These are phyloP conservation scores for Trinorchestia longiramus DNA, from an alignment of 1,140 invertebrate genomes.

Conservation along the genomic window DNA sequence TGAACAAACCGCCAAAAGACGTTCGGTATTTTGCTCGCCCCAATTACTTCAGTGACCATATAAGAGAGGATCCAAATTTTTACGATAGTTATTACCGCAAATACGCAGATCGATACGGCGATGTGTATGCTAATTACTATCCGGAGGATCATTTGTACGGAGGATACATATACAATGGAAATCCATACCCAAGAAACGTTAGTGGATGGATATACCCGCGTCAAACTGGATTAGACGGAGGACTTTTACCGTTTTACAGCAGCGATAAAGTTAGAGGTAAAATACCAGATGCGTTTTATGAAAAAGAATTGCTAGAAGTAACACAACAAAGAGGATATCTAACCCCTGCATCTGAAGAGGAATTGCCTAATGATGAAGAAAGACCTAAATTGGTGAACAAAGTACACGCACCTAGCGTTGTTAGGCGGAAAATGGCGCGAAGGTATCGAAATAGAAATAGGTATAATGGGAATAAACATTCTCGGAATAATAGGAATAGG, in stretches of 20 bases:
- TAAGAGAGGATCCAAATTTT: not conserved
- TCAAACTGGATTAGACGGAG: not conserved
- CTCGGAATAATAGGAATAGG: not conserved
- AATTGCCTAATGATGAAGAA: not conserved
- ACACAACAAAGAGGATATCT: not conserved
- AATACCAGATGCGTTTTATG: conserved; percentile 3
- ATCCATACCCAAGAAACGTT: not conserved
- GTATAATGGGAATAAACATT: not conserved
- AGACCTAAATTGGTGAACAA: not conserved
- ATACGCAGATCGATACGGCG: not conserved
- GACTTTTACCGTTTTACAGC: conserved; percentile 21
- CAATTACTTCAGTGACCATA: not conserved
- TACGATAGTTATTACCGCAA: conserved; percentile 9
- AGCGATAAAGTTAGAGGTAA: conserved; percentile 25
- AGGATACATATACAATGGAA: not conserved
- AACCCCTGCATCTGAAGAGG: not conserved
- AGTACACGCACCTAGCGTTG: not conserved
- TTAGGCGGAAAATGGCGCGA: not conserved
- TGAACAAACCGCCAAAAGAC: conserved; percentile 22
- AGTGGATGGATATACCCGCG: conserved; percentile 10
- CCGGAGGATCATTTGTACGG: not conserved
- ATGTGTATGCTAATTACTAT: not conserved
- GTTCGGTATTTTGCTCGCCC: not conserved
- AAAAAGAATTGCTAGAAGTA: not conserved
- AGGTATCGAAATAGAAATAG: not conserved